Evolutionary conservation across 2,113 vertebrate genomes (phyloP).

Genomic region (Hippocampus comes): DNA sequence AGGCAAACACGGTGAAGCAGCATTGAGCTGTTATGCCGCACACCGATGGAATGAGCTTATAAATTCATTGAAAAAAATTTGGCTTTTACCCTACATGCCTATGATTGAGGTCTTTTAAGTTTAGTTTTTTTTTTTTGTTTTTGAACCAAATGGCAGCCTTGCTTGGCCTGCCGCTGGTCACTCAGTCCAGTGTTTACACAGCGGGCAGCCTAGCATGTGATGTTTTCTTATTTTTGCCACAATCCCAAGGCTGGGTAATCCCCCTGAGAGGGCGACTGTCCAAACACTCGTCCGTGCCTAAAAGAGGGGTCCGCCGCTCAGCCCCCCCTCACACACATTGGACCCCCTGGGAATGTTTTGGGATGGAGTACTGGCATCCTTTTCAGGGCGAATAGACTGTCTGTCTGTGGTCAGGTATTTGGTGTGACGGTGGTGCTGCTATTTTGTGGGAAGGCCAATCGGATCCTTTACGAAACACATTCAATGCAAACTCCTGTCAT

Average conservation of each 20-base stretch:
- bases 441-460: conserved; percentile 37
- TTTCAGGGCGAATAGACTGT: conserved; percentile 54
- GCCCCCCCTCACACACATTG: conserved; percentile 34
- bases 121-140: not conserved
- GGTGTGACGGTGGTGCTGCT: conserved; percentile 26
- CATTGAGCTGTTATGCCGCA: not conserved
- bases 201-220: conserved; percentile 55
- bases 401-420: conserved; percentile 63
- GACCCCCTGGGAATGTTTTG: conserved; percentile 65
- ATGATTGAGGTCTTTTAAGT: too few relatives aligned
- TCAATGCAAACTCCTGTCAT: not conserved
- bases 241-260: conserved; percentile 64
- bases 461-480: not conserved
- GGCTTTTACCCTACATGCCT: too few relatives aligned
- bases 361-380: conserved; percentile 47
- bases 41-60: not conserved
- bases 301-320: conserved; percentile 41
- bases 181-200: conserved; percentile 62
- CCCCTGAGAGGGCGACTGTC: conserved; percentile 63
- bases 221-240: conserved; percentile 71
- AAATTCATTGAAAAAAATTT: too few relatives aligned
- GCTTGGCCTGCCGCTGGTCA: conserved; percentile 41
- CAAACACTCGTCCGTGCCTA: conserved; percentile 59
- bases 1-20: too few relatives aligned
- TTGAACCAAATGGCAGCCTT: not conserved